These are phyloP conservation scores for Anomalospiza imberbis DNA, from an alignment of 2,797 vertebrate genomes.

Conservation along the genomic window DNA sequence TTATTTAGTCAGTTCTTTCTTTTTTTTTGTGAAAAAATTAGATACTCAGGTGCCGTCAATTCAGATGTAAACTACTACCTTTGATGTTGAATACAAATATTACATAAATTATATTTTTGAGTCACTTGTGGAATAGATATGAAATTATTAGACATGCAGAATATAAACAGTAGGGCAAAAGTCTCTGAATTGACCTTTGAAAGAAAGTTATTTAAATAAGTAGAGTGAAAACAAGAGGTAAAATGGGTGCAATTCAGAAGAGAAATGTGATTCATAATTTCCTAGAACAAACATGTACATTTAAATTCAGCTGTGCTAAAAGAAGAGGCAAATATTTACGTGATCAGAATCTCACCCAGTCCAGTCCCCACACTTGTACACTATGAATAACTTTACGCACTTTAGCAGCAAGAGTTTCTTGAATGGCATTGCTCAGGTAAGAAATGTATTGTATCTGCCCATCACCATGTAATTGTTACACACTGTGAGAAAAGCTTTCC, in stretches of 20 bases:
- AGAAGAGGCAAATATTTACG: not conserved
- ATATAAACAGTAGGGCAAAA: constrained; percentile 34
- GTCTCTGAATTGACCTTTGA: constrained; percentile 27
- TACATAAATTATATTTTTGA: constrained; percentile 35
- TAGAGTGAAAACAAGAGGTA: constrained; percentile 4
- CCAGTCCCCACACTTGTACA: not conserved
- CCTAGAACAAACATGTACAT: not conserved
- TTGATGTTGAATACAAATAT: not conserved
- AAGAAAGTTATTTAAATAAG: constrained; percentile 30
- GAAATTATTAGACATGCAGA: constrained; percentile 35
- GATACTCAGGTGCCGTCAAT: not conserved
- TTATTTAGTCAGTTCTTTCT: not conserved
- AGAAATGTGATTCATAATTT: not conserved
- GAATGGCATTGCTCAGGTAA: not conserved
- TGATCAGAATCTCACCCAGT: not conserved
- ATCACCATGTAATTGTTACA: not conserved
- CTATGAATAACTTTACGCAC: not conserved
- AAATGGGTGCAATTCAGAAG: not conserved
- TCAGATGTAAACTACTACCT: not conserved
- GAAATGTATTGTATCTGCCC: not conserved
- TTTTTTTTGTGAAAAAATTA: not conserved
- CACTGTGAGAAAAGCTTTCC: not conserved
- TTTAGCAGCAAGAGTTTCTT: not conserved
- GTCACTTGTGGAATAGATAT: constrained; percentile 37
- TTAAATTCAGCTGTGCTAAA: not conserved